These are phyloP conservation scores for Lepidurus arcticus DNA, from an alignment of 1,140 invertebrate species.

Conservation along the genomic window DNA sequence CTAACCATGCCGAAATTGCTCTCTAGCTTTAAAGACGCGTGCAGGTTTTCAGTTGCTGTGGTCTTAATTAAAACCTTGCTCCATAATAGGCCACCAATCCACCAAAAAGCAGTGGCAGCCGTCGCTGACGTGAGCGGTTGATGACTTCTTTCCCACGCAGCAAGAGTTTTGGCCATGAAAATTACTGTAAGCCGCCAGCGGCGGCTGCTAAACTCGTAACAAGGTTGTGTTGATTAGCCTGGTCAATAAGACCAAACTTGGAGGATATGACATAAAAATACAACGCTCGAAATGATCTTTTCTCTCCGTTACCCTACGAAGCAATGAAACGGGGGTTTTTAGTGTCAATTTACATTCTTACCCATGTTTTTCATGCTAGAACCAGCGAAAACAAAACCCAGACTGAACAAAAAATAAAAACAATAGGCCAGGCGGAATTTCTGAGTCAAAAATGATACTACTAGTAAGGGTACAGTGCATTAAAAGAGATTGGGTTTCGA, in stretches of 20 bases:
- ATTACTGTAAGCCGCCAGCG: slow-evolving; percentile 2
- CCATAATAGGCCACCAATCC: slow-evolving; percentile 1
- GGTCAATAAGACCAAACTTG: neutral
- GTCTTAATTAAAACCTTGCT: neutral
- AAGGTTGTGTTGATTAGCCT: slow-evolving; percentile 3
- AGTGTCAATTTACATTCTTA: neutral
- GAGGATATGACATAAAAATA: neutral
- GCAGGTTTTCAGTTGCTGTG: neutral
- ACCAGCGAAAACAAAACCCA: neutral
- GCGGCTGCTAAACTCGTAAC: slow-evolving; percentile 4
- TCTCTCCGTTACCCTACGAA: too few species aligned
- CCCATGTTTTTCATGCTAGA: neutral
- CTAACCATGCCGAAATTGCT: neutral
- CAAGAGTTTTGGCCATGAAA: neutral
- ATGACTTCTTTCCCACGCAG: neutral
- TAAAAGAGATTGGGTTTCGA: slow-evolving; percentile 10
- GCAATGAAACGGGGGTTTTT: neutral
- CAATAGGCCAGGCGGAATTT: neutral
- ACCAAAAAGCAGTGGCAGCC: neutral
- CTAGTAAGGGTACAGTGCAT: neutral
- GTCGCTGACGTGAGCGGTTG: neutral
- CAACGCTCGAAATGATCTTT: too few species aligned
- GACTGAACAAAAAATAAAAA: neutral
- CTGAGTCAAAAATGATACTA: neutral
- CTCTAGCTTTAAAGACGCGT: neutral